Evolutionary conservation across 2,888 invertebrate genomes (phyloP).

Genomic region (Galerucella calmariensis): DNA sequence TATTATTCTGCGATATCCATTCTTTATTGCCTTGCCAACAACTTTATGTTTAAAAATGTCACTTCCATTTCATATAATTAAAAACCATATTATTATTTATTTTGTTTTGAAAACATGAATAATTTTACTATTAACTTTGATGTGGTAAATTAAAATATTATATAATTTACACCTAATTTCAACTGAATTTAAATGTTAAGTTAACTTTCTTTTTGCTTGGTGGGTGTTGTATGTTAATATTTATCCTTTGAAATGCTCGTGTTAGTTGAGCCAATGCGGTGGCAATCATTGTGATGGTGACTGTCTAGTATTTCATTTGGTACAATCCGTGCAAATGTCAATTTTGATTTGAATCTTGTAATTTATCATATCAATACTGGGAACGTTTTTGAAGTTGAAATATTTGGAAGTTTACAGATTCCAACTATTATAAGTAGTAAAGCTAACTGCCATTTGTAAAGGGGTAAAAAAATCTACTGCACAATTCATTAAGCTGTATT

Average conservation of each 20-base stretch:
- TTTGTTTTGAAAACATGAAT: background rate
- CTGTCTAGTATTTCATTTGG: slow-evolving; percentile 48
- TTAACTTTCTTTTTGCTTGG: slow-evolving; percentile 9
- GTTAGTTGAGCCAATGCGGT: slow-evolving; percentile 45
- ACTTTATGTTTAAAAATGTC: too few relatives aligned
- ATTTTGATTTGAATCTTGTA: background rate
- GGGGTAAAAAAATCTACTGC: too few relatives aligned
- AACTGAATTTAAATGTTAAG: background rate
- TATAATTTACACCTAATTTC: background rate
- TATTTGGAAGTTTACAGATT: too few relatives aligned
- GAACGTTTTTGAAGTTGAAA: too few relatives aligned
- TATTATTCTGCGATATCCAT: too few relatives aligned
- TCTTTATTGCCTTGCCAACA: too few relatives aligned
- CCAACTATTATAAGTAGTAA: too few relatives aligned
- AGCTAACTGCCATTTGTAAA: too few relatives aligned
- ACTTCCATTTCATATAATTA: too few relatives aligned
- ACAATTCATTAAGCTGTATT: too few relatives aligned
- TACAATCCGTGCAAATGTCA: slow-evolving; percentile 29
- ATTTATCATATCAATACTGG: background rate
- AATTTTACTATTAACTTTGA: background rate
- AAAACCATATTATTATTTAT: background rate
- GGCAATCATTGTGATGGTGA: slow-evolving; percentile 47
- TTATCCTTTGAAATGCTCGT: slow-evolving; percentile 32
- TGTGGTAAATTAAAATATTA: background rate
- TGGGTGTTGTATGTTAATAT: background rate